Evolutionary conservation across 2,888 invertebrate species (phyloP).

Genomic region (Andrena trimmerana): DNA sequence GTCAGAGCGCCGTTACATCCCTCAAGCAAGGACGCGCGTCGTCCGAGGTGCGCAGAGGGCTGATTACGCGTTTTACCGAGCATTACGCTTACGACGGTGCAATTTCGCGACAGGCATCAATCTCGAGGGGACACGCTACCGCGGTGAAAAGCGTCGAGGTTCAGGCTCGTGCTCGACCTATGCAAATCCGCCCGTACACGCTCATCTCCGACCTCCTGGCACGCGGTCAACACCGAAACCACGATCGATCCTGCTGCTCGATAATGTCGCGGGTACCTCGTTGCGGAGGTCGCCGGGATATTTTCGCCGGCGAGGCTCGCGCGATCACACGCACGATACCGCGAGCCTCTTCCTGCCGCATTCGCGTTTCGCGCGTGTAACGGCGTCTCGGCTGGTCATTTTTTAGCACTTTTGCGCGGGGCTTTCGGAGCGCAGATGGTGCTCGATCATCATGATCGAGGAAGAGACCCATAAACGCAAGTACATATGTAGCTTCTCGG

Average conservation of each 20-base stretch:
- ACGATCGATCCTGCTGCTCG: constrained; percentile 50
- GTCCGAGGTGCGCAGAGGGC: constrained; percentile 40
- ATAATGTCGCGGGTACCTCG: constrained; percentile 44
- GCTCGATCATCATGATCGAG: not conserved
- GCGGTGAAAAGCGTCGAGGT: constrained; percentile 60
- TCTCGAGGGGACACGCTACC: constrained; percentile 76
- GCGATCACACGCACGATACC: constrained; percentile 30
- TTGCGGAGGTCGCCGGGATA: constrained; percentile 6
- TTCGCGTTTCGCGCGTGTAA: too few relatives aligned
- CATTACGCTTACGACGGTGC: constrained; percentile 74
- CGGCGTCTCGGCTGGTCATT: constrained; percentile 13
- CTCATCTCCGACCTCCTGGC: constrained; percentile 50
- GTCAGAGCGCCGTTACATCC: constrained; percentile 43
- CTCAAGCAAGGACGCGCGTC: constrained; percentile 32
- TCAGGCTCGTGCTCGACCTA: constrained; percentile 77
- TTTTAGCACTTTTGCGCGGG: not conserved
- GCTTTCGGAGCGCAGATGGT: not conserved
- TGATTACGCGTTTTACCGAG: constrained; percentile 77
- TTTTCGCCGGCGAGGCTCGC: constrained; percentile 14
- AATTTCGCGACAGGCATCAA: constrained; percentile 76
- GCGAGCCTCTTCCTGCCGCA: not conserved
- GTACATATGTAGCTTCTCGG: not conserved
- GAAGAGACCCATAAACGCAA: not conserved
- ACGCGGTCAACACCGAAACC: constrained; percentile 42
- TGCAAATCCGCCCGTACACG: constrained; percentile 69